These are phyloP conservation scores for Azemiops feae DNA, from an alignment of 2,113 vertebrate genomes.

Conservation along the genomic window DNA sequence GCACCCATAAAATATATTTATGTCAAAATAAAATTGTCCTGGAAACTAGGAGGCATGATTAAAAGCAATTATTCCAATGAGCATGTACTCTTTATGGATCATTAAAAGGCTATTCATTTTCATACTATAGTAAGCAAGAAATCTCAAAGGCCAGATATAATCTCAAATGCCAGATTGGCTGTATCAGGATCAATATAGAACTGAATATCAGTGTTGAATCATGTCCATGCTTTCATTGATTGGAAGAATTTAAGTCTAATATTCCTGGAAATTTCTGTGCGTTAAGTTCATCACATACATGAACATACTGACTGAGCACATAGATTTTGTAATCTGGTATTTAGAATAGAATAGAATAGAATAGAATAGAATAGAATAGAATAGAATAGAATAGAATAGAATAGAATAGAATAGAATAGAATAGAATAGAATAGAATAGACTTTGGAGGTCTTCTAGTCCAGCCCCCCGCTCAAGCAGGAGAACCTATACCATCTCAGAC, in stretches of 20 bases:
- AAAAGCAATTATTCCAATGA: neutral
- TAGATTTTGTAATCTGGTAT: neutral
- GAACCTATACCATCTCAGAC: too few species aligned
- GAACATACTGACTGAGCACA: neutral
- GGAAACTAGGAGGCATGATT: neutral
- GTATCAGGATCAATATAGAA: neutral
- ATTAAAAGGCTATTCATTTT: neutral
- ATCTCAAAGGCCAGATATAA: neutral
- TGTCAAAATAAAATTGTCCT: slow-evolving; percentile 21
- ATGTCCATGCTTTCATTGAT: neutral
- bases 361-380: too few species aligned
- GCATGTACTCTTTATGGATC: neutral
- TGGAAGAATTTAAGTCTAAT: neutral
- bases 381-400: too few species aligned
- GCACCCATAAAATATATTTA: slow-evolving; percentile 34
- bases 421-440: too few species aligned
- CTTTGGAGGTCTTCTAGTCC: too few species aligned
- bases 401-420: too few species aligned
- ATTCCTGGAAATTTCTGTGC: neutral
- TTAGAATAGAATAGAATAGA: neutral
- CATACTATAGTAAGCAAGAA: neutral
- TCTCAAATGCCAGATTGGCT: neutral
- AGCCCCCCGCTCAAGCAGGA: too few species aligned
- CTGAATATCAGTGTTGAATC: neutral
- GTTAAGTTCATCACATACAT: neutral